Conservation (phyloP, 2,113 vertebrate genomes). For the Bujurquina vittata region DNA sequence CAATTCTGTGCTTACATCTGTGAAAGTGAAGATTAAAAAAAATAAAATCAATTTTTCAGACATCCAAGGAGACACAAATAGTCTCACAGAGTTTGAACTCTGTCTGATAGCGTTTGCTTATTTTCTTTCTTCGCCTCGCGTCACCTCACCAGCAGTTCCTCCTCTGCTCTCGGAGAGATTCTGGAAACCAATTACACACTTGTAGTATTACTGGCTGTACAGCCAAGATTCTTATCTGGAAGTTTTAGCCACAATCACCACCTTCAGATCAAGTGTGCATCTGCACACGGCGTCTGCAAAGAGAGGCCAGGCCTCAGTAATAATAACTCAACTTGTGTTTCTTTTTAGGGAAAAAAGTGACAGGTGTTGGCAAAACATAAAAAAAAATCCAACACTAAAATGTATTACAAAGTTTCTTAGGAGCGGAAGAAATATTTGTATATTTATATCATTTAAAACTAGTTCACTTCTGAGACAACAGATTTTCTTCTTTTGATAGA, state of each 20-base stretch:
- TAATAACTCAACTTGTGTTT: background rate
- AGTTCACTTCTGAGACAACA: background rate
- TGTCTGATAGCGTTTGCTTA: constrained; percentile 2
- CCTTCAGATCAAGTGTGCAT: constrained; percentile 8
- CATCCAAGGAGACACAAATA: constrained; percentile 12
- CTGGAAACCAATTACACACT: constrained; percentile 19
- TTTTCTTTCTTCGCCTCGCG: constrained; percentile 2
- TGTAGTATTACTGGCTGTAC: background rate
- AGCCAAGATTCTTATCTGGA: constrained; percentile 17
- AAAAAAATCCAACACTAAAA: background rate
- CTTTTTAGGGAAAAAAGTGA: background rate
- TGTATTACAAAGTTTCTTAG: background rate
- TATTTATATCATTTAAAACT: background rate
- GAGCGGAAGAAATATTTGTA: background rate
- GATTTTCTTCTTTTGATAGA: background rate
- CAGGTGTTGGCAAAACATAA: background rate
- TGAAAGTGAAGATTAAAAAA: background rate
- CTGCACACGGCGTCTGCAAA: background rate
- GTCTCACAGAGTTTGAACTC: constrained; percentile 2
- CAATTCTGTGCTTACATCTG: background rate
- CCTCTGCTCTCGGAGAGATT: background rate
- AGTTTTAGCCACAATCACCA: background rate
- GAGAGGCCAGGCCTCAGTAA: background rate
- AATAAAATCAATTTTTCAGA: background rate
- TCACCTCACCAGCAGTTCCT: background rate